These are phyloP conservation scores for Chrysomela aeneicollis DNA, from an alignment of 2,888 invertebrate genomes.

Conservation along the genomic window DNA sequence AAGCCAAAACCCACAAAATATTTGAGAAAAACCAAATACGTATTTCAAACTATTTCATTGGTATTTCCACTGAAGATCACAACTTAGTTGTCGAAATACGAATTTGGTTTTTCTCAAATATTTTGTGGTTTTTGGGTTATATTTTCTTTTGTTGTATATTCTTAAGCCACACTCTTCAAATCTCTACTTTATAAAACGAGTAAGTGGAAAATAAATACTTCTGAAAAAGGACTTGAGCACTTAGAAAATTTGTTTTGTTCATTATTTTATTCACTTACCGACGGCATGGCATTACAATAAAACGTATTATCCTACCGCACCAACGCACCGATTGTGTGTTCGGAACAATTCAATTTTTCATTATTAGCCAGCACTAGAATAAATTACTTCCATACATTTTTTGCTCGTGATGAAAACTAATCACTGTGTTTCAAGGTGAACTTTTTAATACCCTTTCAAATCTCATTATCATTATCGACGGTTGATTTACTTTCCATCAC, in stretches of 20 bases:
- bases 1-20: no score
- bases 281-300: not conserved
- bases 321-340: not conserved
- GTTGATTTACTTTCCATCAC: not conserved
- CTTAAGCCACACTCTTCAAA: no score
- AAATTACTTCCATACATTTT: not conserved
- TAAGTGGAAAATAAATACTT: no score
- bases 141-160: no score
- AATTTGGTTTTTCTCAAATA: no score
- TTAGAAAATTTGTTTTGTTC: slow-evolving; percentile 1
- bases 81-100: no score
- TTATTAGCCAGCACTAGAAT: not conserved
- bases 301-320: not conserved
- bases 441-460: slow-evolving; percentile 2
- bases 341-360: not conserved
- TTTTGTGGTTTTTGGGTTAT: no score
- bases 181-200: no score
- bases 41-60: no score
- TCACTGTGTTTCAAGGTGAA: slow-evolving; percentile 1
- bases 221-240: no score
- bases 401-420: slow-evolving; percentile 5
- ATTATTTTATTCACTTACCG: not conserved
- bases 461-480: not conserved
- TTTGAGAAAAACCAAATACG: no score
- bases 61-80: no score